Conservation (phyloP, 2,888 invertebrate species). For the Napeogenes sylphis region DNA sequence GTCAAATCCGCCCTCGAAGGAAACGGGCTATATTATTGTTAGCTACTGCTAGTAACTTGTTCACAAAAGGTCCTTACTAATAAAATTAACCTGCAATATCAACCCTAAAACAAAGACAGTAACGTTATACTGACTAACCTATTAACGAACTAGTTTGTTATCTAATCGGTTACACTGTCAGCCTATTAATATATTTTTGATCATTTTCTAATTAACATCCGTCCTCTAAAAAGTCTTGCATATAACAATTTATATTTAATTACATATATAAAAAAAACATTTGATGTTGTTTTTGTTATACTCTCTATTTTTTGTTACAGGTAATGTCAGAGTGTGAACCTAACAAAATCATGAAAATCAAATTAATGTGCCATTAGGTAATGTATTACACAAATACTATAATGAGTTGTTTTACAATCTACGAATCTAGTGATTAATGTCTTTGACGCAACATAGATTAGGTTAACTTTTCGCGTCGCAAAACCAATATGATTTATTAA, state of each 20-base stretch:
- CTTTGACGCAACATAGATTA: not conserved
- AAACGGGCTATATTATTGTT: constrained; percentile 69
- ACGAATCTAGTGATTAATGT: constrained; percentile 1
- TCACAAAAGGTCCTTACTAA: constrained; percentile 50
- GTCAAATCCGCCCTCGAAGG: constrained; percentile 69
- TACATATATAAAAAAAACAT: not conserved
- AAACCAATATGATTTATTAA: constrained; percentile 3
- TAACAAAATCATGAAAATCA: not conserved
- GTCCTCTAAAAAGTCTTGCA: constrained; percentile 30
- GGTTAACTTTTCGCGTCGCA: constrained; percentile 1
- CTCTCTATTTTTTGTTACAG: constrained; percentile 58
- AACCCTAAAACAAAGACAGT: constrained; percentile 52
- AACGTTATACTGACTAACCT: constrained; percentile 37
- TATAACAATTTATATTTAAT: not conserved
- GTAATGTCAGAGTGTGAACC: constrained; percentile 46
- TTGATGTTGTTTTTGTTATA: not conserved
- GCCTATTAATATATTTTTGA: constrained; percentile 76
- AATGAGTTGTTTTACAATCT: not conserved
- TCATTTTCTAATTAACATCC: constrained; percentile 75
- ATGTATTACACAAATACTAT: not conserved
- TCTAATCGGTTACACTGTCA: constrained; percentile 72
- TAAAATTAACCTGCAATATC: constrained; percentile 37
- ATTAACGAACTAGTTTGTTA: constrained; percentile 75
- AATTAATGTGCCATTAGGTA: constrained; percentile 1
- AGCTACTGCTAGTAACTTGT: constrained; percentile 67